phyloP scores from a whole-genome alignment of 2,797 vertebrate species.

The Meriones psammophilus region DNA sequence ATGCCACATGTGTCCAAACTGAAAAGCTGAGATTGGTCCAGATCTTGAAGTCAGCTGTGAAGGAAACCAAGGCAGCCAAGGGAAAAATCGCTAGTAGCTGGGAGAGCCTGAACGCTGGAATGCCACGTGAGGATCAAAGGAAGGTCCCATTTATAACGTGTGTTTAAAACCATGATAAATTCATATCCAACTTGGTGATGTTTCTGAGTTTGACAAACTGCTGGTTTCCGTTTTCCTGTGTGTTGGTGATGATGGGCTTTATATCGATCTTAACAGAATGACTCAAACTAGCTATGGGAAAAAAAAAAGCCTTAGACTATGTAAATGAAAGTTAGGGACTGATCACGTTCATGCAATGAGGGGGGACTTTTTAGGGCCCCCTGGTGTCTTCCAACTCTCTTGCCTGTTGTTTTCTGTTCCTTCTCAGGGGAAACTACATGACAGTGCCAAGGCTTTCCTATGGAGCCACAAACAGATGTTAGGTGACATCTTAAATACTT shows the following conservation, averaged over 20 bases:
- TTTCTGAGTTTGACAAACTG: neutral
- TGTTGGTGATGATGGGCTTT: conserved; percentile 8
- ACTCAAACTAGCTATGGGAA: neutral
- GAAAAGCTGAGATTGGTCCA: conserved; percentile 57
- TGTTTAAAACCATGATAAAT: conserved; percentile 20
- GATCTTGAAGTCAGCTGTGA: conserved; percentile 47
- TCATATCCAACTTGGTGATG: neutral
- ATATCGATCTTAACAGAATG: neutral
- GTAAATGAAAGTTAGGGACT: conserved; percentile 24
- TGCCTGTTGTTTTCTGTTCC: neutral
- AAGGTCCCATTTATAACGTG: conserved; percentile 38
- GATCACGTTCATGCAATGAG: neutral
- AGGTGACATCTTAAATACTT: neutral
- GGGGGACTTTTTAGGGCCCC: neutral
- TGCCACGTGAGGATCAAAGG: neutral
- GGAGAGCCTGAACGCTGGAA: neutral
- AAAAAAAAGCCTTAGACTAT: neutral
- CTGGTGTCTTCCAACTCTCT: neutral
- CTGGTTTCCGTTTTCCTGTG: neutral
- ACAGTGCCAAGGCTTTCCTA: neutral
- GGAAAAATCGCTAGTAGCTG: neutral
- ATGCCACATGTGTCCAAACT: neutral
- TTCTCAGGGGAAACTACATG: neutral
- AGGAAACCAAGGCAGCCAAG: conserved; percentile 17
- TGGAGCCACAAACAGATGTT: neutral